Evolutionary conservation across 1,140 invertebrate species (phyloP).

Genomic region (Frieseomelitta varia): DNA sequence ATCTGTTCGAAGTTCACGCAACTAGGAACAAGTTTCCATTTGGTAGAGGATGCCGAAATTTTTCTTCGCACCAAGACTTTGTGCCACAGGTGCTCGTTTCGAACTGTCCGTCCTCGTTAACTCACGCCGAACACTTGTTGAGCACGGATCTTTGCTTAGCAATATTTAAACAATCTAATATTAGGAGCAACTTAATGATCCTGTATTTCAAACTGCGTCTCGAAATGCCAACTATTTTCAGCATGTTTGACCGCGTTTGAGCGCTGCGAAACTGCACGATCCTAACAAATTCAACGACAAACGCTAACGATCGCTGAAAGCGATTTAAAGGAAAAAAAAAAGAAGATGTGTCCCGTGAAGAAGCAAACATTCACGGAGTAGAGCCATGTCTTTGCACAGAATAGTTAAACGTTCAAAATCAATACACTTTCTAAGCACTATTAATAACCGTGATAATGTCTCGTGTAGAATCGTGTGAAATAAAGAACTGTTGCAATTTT

Average conservation of each 20-base stretch:
- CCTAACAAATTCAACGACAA: neutral
- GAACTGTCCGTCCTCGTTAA: neutral
- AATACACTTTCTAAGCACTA: neutral
- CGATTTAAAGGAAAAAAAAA: neutral
- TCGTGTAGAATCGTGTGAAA: neutral
- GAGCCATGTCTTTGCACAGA: neutral
- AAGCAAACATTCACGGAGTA: neutral
- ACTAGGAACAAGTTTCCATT: neutral
- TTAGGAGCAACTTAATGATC: conserved; percentile 41
- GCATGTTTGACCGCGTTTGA: conserved; percentile 35
- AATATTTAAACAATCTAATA: conserved; percentile 34
- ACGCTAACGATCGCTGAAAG: neutral
- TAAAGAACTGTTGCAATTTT: neutral
- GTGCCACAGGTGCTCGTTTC: neutral
- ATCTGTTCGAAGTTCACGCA: neutral
- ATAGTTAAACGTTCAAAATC: neutral
- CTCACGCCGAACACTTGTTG: neutral
- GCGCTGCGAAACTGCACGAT: neutral
- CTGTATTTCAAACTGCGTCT: conserved; percentile 20
- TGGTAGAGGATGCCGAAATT: neutral
- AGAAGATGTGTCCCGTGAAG: neutral
- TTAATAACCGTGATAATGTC: conserved; percentile 8
- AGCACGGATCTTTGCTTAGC: neutral
- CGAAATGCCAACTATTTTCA: conserved; percentile 51
- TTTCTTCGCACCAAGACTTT: neutral